These are phyloP conservation scores for Allophyes oxyacanthae DNA, from an alignment of 2,888 invertebrate species.

Conservation along the genomic window DNA sequence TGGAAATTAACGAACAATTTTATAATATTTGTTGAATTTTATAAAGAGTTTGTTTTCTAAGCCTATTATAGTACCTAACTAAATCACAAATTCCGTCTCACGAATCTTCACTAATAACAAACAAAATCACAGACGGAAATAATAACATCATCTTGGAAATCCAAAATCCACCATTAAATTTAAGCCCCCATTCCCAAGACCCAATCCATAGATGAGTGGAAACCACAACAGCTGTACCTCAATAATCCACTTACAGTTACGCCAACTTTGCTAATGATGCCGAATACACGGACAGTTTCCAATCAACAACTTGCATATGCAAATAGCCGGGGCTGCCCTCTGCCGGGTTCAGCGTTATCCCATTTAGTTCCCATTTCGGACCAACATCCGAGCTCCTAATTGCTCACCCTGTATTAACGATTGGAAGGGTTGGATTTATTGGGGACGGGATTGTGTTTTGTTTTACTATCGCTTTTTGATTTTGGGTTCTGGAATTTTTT, in stretches of 20 bases:
- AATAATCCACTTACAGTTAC: conserved; percentile 53
- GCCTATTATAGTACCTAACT: too few relatives aligned
- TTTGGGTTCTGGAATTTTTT: conserved; percentile 5
- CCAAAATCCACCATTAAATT: conserved; percentile 12
- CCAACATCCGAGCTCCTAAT: conserved; percentile 67
- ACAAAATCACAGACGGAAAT: too few relatives aligned
- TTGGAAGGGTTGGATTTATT: conserved; percentile 65
- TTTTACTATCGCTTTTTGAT: conserved; percentile 46
- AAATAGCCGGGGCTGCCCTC: conserved; percentile 55
- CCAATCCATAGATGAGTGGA: conserved; percentile 29
- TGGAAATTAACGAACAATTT: too few relatives aligned
- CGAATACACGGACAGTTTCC: conserved; percentile 60
- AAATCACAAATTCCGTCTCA: too few relatives aligned
- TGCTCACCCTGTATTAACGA: conserved; percentile 64
- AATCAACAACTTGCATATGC: conserved; percentile 66
- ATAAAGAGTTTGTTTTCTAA: too few relatives aligned
- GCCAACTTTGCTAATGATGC: conserved; percentile 58
- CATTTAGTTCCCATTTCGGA: conserved; percentile 68
- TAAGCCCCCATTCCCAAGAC: conserved; percentile 11
- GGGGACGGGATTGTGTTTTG: conserved; percentile 57
- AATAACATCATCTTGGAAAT: background rate
- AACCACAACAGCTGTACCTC: conserved; percentile 50
- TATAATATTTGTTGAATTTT: too few relatives aligned
- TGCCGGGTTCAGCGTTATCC: conserved; percentile 58
- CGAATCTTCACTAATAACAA: too few relatives aligned